These are phyloP conservation scores for Varanus komodoensis DNA, from an alignment of 2,113 vertebrate genomes.

Conservation along the genomic window DNA sequence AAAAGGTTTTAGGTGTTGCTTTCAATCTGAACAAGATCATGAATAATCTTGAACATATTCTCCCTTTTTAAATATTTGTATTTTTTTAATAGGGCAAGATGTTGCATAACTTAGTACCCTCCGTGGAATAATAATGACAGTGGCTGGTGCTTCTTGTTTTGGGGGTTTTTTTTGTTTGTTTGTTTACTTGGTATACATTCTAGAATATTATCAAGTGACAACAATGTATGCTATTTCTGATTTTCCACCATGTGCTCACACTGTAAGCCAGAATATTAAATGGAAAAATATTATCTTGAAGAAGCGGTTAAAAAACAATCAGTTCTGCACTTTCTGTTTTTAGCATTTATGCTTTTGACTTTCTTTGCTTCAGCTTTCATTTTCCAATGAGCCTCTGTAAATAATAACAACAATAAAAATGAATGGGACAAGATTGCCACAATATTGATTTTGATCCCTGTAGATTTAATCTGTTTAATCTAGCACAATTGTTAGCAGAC, in stretches of 20 bases:
- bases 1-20: conserved; percentile 16
- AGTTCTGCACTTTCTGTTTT: conserved; percentile 24
- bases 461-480: conserved; percentile 28
- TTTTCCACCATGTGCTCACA: accelerated
- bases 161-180: too few species aligned
- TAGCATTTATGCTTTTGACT: conserved; percentile 6
- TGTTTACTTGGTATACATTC: not conserved
- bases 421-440: not conserved
- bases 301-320: not conserved
- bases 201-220: not conserved
- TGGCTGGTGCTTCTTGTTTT: not conserved
- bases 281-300: not conserved
- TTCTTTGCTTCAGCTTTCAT: conserved; percentile 13
- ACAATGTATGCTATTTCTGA: not conserved
- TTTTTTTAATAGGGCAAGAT: conserved; percentile 34
- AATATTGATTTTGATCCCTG: conserved; percentile 28
- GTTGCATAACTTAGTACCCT: not conserved
- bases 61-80: not conserved
- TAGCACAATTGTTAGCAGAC: not conserved
- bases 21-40: conserved; percentile 6
- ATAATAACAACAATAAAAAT: not conserved
- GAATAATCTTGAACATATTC: conserved; percentile 16
- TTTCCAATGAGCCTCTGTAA: conserved; percentile 30
- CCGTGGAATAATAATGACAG: not conserved
- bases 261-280: not conserved